Evolutionary conservation across 2,888 invertebrate genomes (phyloP).

Genomic region (Leptopterna dolabrata): DNA sequence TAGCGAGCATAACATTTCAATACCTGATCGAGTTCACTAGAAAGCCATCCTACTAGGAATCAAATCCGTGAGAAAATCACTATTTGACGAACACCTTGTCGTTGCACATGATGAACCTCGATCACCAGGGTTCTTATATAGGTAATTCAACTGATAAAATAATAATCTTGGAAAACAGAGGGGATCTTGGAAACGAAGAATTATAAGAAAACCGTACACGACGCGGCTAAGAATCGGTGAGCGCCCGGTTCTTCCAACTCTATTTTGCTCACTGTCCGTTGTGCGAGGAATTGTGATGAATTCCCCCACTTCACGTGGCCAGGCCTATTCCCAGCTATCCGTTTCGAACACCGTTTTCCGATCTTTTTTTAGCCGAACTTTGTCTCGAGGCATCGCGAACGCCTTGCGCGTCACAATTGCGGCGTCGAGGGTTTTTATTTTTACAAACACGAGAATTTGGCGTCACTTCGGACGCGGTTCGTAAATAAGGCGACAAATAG

Average conservation of each 20-base stretch:
- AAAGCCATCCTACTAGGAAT: neutral
- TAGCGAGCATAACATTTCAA: neutral
- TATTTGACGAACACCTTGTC: neutral
- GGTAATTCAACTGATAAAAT: too few species aligned
- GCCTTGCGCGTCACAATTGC: neutral
- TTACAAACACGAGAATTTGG: neutral
- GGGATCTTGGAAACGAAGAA: too few species aligned
- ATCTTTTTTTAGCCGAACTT: constrained; percentile 36
- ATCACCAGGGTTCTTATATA: neutral
- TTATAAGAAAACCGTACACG: neutral
- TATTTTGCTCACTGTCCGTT: neutral
- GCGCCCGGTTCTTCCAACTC: neutral
- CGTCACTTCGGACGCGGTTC: neutral
- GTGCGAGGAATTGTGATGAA: neutral
- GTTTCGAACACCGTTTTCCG: constrained; percentile 9
- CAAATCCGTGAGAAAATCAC: neutral
- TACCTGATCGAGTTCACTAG: neutral
- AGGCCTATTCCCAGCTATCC: constrained; percentile 18
- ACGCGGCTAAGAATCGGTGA: neutral
- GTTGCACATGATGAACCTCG: neutral
- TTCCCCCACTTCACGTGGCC: neutral
- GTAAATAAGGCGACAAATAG: too few species aligned
- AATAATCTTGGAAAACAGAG: too few species aligned
- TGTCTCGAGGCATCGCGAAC: constrained; percentile 19
- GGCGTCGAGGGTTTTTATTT: neutral